Conservation (phyloP, 2,888 invertebrate genomes). For the Conops quadrifasciatus region DNA sequence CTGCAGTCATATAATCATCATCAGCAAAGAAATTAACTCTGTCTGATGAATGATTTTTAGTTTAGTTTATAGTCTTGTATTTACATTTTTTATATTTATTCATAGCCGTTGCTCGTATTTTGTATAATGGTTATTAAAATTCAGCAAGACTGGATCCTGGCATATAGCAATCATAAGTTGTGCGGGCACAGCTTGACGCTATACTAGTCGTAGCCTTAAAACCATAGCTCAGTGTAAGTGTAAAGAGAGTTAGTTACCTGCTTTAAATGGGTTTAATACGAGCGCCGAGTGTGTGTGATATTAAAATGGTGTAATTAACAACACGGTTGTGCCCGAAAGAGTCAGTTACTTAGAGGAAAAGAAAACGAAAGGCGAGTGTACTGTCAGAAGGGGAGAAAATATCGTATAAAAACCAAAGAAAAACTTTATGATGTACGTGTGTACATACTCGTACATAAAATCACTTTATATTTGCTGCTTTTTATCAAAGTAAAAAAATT, state of each 20-base stretch:
- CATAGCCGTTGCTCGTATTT: background rate
- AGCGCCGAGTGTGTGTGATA: background rate
- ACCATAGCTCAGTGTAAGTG: no score
- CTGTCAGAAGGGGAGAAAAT: no score
- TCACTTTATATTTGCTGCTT: no score
- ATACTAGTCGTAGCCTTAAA: no score
- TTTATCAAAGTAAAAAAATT: background rate
- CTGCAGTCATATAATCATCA: no score
- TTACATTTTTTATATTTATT: background rate
- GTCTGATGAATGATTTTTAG: background rate
- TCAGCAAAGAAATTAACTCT: background rate
- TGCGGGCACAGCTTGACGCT: no score
- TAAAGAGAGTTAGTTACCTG: no score
- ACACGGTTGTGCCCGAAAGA: background rate
- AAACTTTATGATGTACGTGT: no score
- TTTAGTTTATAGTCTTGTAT: background rate
- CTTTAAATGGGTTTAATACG: no score
- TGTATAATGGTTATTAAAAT: background rate
- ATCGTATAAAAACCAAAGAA: no score
- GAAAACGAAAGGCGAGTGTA: background rate
- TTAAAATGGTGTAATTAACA: slow-evolving; percentile 2
- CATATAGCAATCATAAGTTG: no score
- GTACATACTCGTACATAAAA: no score
- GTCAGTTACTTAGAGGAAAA: background rate
- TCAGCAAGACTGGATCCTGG: background rate